phyloP scores from a whole-genome alignment of 1,140 invertebrate species.

The Andrena cerasifolii region DNA sequence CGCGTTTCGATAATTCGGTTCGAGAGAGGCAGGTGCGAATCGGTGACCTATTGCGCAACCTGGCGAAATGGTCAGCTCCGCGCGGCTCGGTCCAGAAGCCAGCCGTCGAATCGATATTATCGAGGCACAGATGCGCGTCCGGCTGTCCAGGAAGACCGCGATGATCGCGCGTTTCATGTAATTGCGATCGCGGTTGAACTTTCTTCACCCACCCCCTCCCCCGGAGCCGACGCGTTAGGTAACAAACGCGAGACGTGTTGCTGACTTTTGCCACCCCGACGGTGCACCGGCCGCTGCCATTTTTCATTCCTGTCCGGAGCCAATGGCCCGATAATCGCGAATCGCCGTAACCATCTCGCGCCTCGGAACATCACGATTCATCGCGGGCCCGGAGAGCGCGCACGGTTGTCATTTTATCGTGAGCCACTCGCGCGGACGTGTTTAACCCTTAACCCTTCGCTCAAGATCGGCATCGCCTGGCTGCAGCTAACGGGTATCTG shows the following conservation, averaged over 20 bases:
- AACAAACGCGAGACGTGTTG: slow-evolving; percentile 38
- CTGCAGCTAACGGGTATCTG: neutral
- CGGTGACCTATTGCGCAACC: slow-evolving; percentile 50
- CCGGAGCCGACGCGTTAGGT: slow-evolving; percentile 49
- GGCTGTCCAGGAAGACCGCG: slow-evolving; percentile 43
- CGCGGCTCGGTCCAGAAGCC: neutral
- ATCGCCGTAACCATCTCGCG: neutral
- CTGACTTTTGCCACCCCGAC: neutral
- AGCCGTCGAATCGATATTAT: neutral
- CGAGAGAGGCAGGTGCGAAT: neutral
- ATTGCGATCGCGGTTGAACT: slow-evolving; percentile 57
- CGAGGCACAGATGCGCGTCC: neutral
- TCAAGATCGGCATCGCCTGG: neutral
- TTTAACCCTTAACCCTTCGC: slow-evolving; percentile 2
- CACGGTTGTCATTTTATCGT: slow-evolving; percentile 1
- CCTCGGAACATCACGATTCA: slow-evolving; percentile 20
- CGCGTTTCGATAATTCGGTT: slow-evolving; percentile 34
- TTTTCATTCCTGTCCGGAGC: neutral
- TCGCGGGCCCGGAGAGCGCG: too few species aligned
- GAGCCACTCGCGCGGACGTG: neutral
- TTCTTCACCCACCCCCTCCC: slow-evolving; percentile 53
- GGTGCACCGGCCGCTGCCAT: neutral
- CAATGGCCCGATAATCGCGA: neutral
- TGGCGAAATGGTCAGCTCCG: slow-evolving; percentile 8
- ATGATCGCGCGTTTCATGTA: slow-evolving; percentile 12